These are phyloP conservation scores for Cichladusa arquata DNA, from an alignment of 2,113 vertebrate genomes.

Conservation along the genomic window DNA sequence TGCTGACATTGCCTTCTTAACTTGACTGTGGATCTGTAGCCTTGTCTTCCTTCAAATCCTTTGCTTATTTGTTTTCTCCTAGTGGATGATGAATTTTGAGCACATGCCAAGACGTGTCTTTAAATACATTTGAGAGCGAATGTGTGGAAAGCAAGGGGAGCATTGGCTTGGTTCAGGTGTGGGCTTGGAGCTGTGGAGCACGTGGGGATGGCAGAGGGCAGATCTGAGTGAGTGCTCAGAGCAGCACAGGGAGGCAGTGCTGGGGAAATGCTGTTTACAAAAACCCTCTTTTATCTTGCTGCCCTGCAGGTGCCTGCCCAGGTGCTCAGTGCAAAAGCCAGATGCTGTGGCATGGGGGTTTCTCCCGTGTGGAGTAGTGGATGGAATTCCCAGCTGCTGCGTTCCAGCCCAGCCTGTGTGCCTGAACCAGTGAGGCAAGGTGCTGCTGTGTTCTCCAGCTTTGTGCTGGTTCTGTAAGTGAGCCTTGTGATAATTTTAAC, in stretches of 20 bases:
- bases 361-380: neutral
- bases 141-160: neutral
- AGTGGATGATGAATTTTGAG: neutral
- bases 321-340: neutral
- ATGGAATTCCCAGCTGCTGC: neutral
- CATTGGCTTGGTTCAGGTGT: neutral
- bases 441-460: neutral
- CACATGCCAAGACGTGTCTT: neutral
- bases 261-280: neutral
- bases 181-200: neutral
- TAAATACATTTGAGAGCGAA: neutral
- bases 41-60: neutral
- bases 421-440: neutral
- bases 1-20: neutral
- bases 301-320: neutral
- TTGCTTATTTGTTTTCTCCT: neutral
- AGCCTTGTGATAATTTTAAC: neutral
- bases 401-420: neutral
- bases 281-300: neutral
- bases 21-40: neutral
- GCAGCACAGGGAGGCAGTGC: neutral
- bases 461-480: neutral
- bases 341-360: accelerated
- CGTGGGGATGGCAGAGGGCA: neutral
- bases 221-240: neutral